Conservation (phyloP, 2,113 vertebrate species). For the Cygnus atratus region DNA sequence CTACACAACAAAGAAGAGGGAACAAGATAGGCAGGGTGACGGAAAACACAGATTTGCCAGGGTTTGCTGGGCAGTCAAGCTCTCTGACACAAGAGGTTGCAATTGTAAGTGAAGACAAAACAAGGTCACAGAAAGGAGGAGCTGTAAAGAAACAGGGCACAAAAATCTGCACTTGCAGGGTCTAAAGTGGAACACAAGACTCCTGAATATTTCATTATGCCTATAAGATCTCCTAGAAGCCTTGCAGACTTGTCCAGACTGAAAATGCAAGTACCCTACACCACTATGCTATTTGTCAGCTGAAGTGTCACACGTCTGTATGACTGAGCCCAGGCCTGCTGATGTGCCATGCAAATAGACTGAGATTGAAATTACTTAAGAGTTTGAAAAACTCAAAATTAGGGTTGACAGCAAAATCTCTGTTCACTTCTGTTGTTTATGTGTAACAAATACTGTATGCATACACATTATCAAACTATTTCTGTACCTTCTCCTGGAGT, state of each 20-base stretch:
- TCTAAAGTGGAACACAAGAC: neutral
- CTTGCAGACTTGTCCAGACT: neutral
- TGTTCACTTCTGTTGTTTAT: neutral
- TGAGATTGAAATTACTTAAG: neutral
- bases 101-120: neutral
- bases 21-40: neutral
- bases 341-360: neutral
- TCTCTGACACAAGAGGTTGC: neutral
- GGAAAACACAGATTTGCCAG: neutral
- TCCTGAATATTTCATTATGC: neutral
- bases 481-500: neutral
- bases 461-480: neutral
- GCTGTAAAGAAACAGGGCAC: neutral
- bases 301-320: neutral
- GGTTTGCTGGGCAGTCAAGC: neutral
- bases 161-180: neutral
- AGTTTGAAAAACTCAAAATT: neutral
- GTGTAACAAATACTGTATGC: neutral
- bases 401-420: neutral
- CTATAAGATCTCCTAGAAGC: neutral
- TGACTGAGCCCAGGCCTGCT: neutral
- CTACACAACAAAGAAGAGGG: neutral
- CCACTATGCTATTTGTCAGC: neutral
- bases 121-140: neutral
- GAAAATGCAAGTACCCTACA: neutral